phyloP scores from a whole-genome alignment of 1,140 invertebrate species.

The Neotoxoptera formosana region DNA sequence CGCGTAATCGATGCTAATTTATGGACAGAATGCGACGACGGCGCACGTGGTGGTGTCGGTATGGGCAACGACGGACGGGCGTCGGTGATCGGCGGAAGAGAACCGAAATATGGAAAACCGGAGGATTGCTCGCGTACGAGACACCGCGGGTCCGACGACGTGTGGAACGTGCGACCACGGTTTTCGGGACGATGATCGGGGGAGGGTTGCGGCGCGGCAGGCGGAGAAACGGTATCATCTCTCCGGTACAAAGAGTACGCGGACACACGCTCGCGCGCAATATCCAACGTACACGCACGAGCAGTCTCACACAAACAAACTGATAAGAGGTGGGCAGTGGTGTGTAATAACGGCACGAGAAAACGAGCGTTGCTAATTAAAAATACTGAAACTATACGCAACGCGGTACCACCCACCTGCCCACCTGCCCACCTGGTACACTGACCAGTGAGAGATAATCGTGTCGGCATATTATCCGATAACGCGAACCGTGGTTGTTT shows the following conservation, averaged over 20 bases:
- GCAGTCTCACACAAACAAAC: neutral
- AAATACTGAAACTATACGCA: neutral
- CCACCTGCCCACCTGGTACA: neutral
- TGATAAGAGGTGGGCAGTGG: neutral
- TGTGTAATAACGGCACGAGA: neutral
- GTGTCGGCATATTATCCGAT: constrained; percentile 21
- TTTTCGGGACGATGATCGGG: no score
- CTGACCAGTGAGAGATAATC: neutral
- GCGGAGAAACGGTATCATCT: neutral
- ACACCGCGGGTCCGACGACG: neutral
- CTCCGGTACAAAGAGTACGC: neutral
- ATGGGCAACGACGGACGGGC: no score
- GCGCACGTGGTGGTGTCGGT: neutral
- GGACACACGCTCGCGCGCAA: neutral
- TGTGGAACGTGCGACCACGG: neutral
- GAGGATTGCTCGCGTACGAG: neutral
- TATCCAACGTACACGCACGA: neutral
- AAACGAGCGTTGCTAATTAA: neutral
- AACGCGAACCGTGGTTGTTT: neutral
- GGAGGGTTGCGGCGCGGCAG: neutral
- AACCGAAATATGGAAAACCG: neutral
- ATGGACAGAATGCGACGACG: neutral
- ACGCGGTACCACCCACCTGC: neutral
- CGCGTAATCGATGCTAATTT: neutral
- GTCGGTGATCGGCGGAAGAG: no score